phyloP scores from a whole-genome alignment of 2,113 vertebrate genomes.

The Cromileptes altivelis region DNA sequence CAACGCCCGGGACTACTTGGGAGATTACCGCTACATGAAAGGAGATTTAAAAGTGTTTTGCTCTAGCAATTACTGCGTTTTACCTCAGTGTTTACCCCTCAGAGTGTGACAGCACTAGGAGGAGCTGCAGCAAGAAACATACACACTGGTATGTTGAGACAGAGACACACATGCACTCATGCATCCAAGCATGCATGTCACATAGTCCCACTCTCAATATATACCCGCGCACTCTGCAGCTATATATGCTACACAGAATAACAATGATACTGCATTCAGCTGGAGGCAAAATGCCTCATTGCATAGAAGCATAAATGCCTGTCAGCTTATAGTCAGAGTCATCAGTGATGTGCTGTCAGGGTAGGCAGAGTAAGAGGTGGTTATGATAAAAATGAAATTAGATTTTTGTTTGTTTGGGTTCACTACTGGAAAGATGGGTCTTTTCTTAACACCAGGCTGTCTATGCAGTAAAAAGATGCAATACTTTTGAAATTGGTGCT shows the following conservation, averaged over 20 bases:
- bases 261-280: slow-evolving; percentile 40
- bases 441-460: too few relatives aligned
- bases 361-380: not conserved
- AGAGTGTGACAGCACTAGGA: slow-evolving; percentile 7
- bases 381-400: slow-evolving; percentile 7
- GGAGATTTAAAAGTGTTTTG: slow-evolving; percentile 25
- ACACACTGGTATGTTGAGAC: not conserved
- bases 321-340: slow-evolving; percentile 25
- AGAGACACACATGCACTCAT: not conserved
- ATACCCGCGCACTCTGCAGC: slow-evolving; percentile 6
- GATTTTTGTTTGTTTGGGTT: not conserved
- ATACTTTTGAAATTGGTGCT: too few relatives aligned
- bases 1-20: slow-evolving; percentile 34
- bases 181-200: slow-evolving; percentile 10
- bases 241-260: slow-evolving; percentile 36
- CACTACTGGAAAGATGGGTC: too few relatives aligned
- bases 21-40: slow-evolving; percentile 44
- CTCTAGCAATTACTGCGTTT: slow-evolving; percentile 35
- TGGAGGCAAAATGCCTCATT: slow-evolving; percentile 28
- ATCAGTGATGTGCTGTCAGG: slow-evolving; percentile 21
- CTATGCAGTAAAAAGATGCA: too few relatives aligned
- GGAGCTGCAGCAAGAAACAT: not conserved
- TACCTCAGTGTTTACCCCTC: slow-evolving; percentile 13
- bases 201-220: slow-evolving; percentile 21
- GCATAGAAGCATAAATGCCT: slow-evolving; percentile 37